These are phyloP conservation scores for Lethenteron reissneri DNA, from an alignment of 2,113 vertebrate genomes.

Conservation along the genomic window DNA sequence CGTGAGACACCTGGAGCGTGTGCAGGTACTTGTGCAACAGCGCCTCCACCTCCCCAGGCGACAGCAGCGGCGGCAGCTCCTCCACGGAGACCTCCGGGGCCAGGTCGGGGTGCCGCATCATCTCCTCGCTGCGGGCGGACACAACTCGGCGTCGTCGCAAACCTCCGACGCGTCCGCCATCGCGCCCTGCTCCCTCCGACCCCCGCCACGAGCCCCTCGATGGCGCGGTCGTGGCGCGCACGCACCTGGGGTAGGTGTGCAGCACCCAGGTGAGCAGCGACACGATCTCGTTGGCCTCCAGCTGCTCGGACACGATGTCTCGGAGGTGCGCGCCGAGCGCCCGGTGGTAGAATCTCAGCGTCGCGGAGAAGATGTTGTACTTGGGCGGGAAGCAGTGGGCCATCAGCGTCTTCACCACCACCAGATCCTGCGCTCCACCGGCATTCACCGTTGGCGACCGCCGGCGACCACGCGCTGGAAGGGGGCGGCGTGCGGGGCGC, in stretches of 20 bases:
- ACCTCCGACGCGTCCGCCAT: too few species aligned
- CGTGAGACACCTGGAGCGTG: constrained; percentile 37
- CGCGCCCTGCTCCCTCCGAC: too few species aligned
- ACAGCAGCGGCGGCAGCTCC: constrained; percentile 44
- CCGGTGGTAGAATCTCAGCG: constrained; percentile 41
- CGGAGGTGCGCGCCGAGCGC: constrained; percentile 39
- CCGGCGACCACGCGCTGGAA: too few species aligned
- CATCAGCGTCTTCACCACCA: constrained; percentile 47
- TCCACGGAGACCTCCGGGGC: constrained; percentile 37
- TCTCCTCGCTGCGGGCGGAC: constrained; percentile 33
- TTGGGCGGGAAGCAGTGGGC: constrained; percentile 62
- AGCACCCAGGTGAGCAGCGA: constrained; percentile 61
- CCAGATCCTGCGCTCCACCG: constrained; percentile 24
- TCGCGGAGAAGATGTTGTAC: constrained; percentile 42
- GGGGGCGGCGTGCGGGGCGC: too few species aligned
- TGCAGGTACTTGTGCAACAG: constrained; percentile 55
- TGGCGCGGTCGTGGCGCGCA: constrained; percentile 5
- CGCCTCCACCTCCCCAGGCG: constrained; percentile 42
- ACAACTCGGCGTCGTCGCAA: too few species aligned
- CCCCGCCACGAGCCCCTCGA: too few species aligned
- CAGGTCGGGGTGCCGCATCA: constrained; percentile 62
- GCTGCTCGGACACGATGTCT: constrained; percentile 43
- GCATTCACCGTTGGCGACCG: too few species aligned
- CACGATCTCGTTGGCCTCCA: constrained; percentile 63
- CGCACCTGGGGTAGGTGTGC: constrained; percentile 59